These are phyloP conservation scores for Camponotus vicinus DNA, from an alignment of 1,140 invertebrate genomes.

Conservation along the genomic window DNA sequence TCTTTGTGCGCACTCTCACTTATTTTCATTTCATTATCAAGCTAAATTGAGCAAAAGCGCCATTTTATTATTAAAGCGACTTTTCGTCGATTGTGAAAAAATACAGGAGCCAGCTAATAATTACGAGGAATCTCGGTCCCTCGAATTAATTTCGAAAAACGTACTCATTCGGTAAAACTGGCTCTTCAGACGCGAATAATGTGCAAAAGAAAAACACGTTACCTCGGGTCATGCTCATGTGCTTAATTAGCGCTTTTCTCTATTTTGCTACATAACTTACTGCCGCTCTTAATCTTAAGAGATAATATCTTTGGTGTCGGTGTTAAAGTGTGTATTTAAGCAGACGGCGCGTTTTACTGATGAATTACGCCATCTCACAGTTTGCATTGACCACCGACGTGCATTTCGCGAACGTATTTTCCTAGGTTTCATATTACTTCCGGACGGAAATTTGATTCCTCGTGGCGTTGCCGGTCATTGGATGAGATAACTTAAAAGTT, in stretches of 20 bases:
- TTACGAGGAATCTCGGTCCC: slow-evolving; percentile 29
- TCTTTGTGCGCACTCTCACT: not conserved
- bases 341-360: not conserved
- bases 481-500: slow-evolving; percentile 64
- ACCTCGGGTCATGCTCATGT: not conserved
- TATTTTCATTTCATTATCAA: slow-evolving; percentile 60
- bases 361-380: slow-evolving; percentile 18
- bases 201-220: slow-evolving; percentile 36
- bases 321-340: slow-evolving; percentile 16
- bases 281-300: slow-evolving; percentile 12
- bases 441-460: slow-evolving; percentile 45
- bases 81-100: slow-evolving; percentile 46
- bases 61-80: slow-evolving; percentile 31
- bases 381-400: not conserved
- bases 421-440: not conserved
- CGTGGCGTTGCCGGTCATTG: slow-evolving; percentile 5
- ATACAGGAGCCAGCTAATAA: slow-evolving; percentile 42
- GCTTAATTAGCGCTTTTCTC: slow-evolving; percentile 39
- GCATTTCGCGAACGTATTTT: not conserved
- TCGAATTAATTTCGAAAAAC: slow-evolving; percentile 38
- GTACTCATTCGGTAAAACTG: slow-evolving; percentile 7
- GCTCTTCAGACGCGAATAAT: slow-evolving; percentile 30
- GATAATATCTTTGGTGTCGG: slow-evolving; percentile 23
- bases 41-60: slow-evolving; percentile 27
- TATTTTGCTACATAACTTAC: slow-evolving; percentile 10